phyloP scores from a whole-genome alignment of 2,888 invertebrate species.

The Ypsolopha scabrella region DNA sequence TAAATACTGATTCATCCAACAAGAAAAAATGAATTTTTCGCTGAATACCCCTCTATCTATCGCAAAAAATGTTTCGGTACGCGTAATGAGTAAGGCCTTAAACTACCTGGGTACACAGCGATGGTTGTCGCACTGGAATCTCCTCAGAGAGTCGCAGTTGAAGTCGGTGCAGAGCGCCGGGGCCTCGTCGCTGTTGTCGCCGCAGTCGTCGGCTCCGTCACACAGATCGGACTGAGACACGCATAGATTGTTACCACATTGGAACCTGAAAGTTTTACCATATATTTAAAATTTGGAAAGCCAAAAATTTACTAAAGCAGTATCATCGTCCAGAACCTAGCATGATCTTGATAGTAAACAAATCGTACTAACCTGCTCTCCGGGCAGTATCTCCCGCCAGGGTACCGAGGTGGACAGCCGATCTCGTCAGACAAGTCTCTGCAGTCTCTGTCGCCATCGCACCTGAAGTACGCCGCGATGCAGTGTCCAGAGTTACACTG shows the following conservation, averaged over 20 bases:
- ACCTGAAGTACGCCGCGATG: conserved; percentile 87
- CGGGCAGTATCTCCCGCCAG: conserved; percentile 90
- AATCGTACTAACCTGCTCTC: conserved; percentile 67
- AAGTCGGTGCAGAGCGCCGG: conserved; percentile 84
- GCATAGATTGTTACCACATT: conserved; percentile 93
- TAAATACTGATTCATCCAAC: no score
- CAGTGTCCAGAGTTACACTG: conserved; percentile 95
- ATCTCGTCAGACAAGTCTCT: conserved; percentile 91
- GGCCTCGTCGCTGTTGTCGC: conserved; percentile 91
- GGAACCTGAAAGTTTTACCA: conserved; percentile 72
- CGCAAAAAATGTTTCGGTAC: neutral
- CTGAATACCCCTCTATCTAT: neutral
- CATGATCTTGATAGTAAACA: conserved; percentile 75
- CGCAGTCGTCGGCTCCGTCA: conserved; percentile 94
- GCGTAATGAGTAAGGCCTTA: neutral
- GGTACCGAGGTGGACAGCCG: conserved; percentile 89
- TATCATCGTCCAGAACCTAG: no score
- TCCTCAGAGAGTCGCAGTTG: conserved; percentile 84
- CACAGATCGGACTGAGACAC: conserved; percentile 91
- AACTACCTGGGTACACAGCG: conserved; percentile 80
- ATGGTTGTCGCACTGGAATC: conserved; percentile 92
- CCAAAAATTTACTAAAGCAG: neutral
- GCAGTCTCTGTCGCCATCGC: conserved; percentile 92
- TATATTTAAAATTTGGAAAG: neutral
- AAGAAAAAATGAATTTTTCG: no score